Percentiles rank a stretch among this genome's conserved stretches.
These are phyloP conservation scores for Anguilla japonica DNA, from an alignment of 2,113 vertebrate species.

Conservation along the genomic window DNA sequence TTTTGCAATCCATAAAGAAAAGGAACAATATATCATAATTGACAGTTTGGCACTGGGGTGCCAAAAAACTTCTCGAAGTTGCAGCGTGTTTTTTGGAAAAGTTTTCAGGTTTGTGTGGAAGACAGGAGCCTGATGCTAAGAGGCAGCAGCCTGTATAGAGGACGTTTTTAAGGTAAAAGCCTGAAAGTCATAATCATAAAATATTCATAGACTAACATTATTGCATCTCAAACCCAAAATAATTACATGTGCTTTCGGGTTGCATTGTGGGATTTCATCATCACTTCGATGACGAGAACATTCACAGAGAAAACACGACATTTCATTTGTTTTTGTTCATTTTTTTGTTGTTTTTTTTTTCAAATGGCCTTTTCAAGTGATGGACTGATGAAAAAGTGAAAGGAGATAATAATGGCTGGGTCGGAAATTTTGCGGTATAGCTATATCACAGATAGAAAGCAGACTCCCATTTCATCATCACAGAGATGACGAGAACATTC, in stretches of 20 bases:
- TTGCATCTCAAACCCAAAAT: conserved; percentile 10
- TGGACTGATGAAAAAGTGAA: too few species aligned
- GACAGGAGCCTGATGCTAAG: neutral
- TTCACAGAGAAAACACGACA: too few species aligned
- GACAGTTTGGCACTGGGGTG: neutral
- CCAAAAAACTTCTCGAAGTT: neutral
- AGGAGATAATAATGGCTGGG: too few species aligned
- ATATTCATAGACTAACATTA: conserved; percentile 6
- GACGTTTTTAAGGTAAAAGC: neutral
- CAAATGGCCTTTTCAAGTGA: too few species aligned
- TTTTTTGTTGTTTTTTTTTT: too few species aligned
- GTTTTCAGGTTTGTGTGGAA: neutral
- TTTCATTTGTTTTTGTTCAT: too few species aligned
- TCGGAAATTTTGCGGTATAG: too few species aligned
- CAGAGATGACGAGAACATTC: too few species aligned
- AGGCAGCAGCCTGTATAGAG: neutral
- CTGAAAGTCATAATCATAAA: neutral
- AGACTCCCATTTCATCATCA: too few species aligned
- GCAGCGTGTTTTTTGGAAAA: neutral
- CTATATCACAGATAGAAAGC: too few species aligned
- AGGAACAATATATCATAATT: neutral
- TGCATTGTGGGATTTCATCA: too few species aligned
- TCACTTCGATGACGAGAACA: too few species aligned
- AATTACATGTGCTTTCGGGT: neutral
- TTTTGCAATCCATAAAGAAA: neutral